Evolutionary conservation across 2,797 vertebrate species (phyloP).

Genomic region (Parotocinclus haroldoi): DNA sequence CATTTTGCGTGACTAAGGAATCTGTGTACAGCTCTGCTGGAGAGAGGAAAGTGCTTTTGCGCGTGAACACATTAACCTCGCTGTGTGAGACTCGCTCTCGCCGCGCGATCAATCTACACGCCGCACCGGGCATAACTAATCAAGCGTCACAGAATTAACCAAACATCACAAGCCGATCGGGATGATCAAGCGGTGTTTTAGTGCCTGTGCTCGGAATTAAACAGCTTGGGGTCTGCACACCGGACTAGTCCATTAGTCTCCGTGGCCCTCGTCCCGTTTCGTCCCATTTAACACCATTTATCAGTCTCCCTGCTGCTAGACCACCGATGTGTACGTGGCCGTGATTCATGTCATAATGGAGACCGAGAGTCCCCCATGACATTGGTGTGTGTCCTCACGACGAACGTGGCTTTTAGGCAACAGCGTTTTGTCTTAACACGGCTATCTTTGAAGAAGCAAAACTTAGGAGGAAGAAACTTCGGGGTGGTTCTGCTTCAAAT

Average conservation of each 20-base stretch:
- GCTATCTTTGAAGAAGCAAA: too few species aligned
- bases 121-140: constrained; percentile 21
- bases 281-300: constrained; percentile 48
- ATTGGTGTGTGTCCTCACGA: too few species aligned
- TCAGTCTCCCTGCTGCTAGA: constrained; percentile 26
- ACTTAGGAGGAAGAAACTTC: too few species aligned
- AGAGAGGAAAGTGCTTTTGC: neutral
- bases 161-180: constrained; percentile 21
- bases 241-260: constrained; percentile 41
- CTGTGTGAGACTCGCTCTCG: constrained; percentile 3
- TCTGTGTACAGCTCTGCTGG: too few species aligned
- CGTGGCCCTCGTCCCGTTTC: constrained; percentile 30
- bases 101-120: constrained; percentile 5
- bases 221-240: constrained; percentile 40
- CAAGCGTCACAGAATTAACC: constrained; percentile 32
- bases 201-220: constrained; percentile 31
- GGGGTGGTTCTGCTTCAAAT: too few species aligned
- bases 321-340: constrained; percentile 11
- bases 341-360: too few species aligned
- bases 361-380: too few species aligned
- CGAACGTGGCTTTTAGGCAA: too few species aligned
- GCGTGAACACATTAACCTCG: neutral
- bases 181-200: constrained; percentile 11
- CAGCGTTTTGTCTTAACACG: too few species aligned
- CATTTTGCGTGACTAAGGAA: too few species aligned